These are phyloP conservation scores for Torymus tubicola DNA, from an alignment of 2,888 invertebrate species.

Conservation along the genomic window DNA sequence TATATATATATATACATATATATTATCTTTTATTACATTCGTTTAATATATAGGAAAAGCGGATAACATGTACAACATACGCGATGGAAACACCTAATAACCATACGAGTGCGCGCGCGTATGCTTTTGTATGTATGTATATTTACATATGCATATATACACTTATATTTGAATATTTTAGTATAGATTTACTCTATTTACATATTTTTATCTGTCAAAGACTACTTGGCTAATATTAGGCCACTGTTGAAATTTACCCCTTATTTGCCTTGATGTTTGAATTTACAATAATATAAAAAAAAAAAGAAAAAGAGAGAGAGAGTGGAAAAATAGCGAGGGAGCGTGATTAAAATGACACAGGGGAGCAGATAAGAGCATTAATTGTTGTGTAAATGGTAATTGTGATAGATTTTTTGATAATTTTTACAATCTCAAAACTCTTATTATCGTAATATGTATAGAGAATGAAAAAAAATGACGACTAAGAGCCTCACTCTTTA, in stretches of 20 bases:
- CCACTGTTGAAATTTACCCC: slow-evolving; percentile 77
- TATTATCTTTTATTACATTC: slow-evolving; percentile 15
- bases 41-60: background rate
- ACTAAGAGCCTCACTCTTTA: slow-evolving; percentile 76
- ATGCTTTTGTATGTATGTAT: slow-evolving; percentile 3
- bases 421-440: slow-evolving; percentile 81
- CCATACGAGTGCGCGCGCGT: slow-evolving; percentile 24
- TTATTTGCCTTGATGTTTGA: slow-evolving; percentile 77
- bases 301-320: slow-evolving; percentile 63
- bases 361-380: slow-evolving; percentile 68
- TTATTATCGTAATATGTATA: slow-evolving; percentile 74
- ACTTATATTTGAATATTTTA: slow-evolving; percentile 76
- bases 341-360: slow-evolving; percentile 60
- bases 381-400: slow-evolving; percentile 77
- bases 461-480: slow-evolving; percentile 67
- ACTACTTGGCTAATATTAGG: slow-evolving; percentile 76
- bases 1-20: slow-evolving; percentile 9
- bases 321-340: slow-evolving; percentile 62
- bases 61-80: background rate
- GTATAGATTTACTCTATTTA: slow-evolving; percentile 77
- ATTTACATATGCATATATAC: slow-evolving; percentile 30
- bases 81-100: slow-evolving; percentile 7
- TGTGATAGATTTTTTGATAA: slow-evolving; percentile 84
- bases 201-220: slow-evolving; percentile 76
- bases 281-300: slow-evolving; percentile 73